phyloP scores from a whole-genome alignment of 2,888 invertebrate species.

The Torymus texanus region DNA sequence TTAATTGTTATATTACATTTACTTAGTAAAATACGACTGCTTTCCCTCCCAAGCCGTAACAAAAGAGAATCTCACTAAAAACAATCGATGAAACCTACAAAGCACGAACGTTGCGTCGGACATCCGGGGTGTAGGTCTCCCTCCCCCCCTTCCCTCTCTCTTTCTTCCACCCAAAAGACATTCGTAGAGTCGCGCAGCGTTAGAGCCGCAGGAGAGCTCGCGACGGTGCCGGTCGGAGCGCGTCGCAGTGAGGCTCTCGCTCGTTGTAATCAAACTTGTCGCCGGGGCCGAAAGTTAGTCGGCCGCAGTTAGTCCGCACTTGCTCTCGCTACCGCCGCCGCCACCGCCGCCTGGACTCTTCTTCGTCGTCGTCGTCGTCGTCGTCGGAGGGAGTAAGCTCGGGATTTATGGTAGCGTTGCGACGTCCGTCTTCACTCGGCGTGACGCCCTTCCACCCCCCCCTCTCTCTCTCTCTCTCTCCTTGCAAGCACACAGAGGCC shows the following conservation, averaged over 20 bases:
- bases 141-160: too few species aligned
- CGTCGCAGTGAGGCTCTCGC: constrained; percentile 35
- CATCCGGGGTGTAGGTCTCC: too few species aligned
- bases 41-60: background rate
- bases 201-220: too few species aligned
- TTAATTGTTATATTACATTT: too few species aligned
- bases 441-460: constrained; percentile 69
- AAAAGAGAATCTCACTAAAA: too few species aligned
- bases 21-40: too few species aligned
- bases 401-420: constrained; percentile 74
- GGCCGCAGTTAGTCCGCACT: constrained; percentile 63
- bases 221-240: too few species aligned
- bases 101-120: too few species aligned
- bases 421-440: constrained; percentile 76
- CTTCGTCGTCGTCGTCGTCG: constrained; percentile 16
- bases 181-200: too few species aligned
- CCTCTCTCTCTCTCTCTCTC: too few species aligned
- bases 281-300: constrained; percentile 69
- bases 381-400: constrained; percentile 46
- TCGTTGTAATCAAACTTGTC: constrained; percentile 71
- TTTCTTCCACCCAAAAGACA: too few species aligned
- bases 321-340: constrained; percentile 29
- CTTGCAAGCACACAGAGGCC: constrained; percentile 6
- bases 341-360: constrained; percentile 39
- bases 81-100: too few species aligned